Evolutionary conservation across 1,140 invertebrate genomes (phyloP).

Genomic region (Nixonia krombeini): DNA sequence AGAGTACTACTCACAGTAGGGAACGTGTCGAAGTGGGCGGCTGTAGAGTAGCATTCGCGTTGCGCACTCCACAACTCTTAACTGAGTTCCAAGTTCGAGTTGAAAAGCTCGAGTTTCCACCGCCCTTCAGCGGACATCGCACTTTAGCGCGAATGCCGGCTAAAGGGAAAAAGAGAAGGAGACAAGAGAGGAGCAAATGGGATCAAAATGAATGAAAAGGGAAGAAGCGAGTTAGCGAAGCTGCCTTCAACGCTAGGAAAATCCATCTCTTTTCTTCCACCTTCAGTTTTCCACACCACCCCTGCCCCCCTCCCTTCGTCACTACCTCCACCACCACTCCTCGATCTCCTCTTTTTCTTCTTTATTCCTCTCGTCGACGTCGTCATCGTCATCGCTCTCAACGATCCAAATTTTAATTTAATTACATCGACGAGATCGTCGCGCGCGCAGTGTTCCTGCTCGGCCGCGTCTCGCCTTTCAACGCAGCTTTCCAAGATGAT

Average conservation of each 20-base stretch:
- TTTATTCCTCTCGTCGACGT: conserved; percentile 6
- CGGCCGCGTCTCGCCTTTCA: neutral
- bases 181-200: conserved; percentile 20
- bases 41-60: conserved; percentile 46
- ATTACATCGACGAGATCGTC: conserved; percentile 5
- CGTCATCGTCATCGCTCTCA: conserved; percentile 3
- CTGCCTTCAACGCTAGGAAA: conserved; percentile 23
- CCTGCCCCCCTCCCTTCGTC: conserved; percentile 1
- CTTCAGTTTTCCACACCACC: neutral
- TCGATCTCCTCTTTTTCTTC: neutral
- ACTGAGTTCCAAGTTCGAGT: conserved; percentile 50
- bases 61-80: conserved; percentile 48
- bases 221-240: conserved; percentile 28
- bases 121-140: conserved; percentile 50
- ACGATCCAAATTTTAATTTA: conserved; percentile 25
- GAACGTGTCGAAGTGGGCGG: conserved; percentile 48
- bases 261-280: neutral
- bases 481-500: neutral
- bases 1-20: conserved; percentile 21
- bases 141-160: conserved; percentile 42
- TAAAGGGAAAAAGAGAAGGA: conserved; percentile 23
- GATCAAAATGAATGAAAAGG: conserved; percentile 17
- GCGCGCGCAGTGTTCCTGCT: conserved; percentile 8
- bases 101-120: conserved; percentile 48
- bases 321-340: neutral